Evolutionary conservation across 2,113 vertebrate species (phyloP), one percentile per base, ranked within the genome.

Genomic region (Macaca nemestrina): DNA sequence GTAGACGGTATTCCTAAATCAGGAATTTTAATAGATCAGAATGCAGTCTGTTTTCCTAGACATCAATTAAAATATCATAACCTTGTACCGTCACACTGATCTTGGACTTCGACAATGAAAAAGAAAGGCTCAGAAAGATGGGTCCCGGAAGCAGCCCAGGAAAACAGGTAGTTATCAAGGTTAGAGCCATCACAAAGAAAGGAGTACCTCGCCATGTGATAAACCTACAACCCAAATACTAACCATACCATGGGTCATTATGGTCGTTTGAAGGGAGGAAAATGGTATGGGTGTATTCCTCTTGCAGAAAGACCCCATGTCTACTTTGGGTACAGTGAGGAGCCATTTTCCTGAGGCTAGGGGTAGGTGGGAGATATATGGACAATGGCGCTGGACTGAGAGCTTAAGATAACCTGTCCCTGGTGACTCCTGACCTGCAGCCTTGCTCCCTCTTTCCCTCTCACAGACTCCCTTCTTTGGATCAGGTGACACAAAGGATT

Each of bases 151-250:
- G n/a, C 57, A 93, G 12, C 50, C 30, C 16, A 70, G 18, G 23
- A 75, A 90, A 75, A 73, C 25, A 73, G 22, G n/a, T n/a, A 87
- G 68, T 38, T 38, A 61, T 95, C 52, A 72, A 95, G 30, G 16
- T 45, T 93, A 68, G 20, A 94, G 61, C n/a, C n/a, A 78, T 45
- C 27, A 64, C 70, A 82, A 90, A 95, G 93, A 70, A 88, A 94
- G 57, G 22, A 52, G 40, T 89, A 73, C 12, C 43, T 93, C 5
- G 10, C 12, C 55, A 10, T 68, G 52, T 96, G 73, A 80, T 6
- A 68, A 78, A 95, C 3, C 72, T 48, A 79, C 6, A 75, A 68
- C 11, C 78, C 55, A 80, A 94, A 76, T 73, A 87, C 2, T 72
- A 88, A 78, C 32, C 67, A 93, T 11, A 89, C 72, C 6, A 10